Base-by-base conservation (phyloP, 2,888 invertebrate species). In the Cantharis rustica region DNA sequence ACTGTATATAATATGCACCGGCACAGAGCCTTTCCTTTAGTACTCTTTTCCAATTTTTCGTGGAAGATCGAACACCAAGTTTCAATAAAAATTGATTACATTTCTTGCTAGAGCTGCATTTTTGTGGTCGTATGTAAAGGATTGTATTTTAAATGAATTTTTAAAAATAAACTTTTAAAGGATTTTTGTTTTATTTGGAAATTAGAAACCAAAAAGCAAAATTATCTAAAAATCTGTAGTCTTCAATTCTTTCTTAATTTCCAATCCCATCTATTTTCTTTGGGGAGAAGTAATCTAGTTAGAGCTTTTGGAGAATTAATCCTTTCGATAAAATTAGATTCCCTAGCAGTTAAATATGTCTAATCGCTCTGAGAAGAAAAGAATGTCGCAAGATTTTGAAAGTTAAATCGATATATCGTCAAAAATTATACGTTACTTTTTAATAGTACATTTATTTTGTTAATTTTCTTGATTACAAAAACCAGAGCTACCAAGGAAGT, bases 401-500 rank as follows among this genome's bases (percentile, higher is more conserved):
- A n/a, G n/a, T 47, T 1, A n/a, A 47, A 47, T 47, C 47, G n/a
- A 47, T 47, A 47, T 9, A n/a, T 47, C 20, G 17, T 66, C n/a
- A 20, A 20, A 66, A 66, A 66, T 66, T 66, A 66, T 20, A 23
- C 64, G 64, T 20, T 66, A 10, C n/a, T n/a, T 20, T 23, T 66
- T 66, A 66, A 66, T 66, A 15, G 64, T 66, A 66, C 23, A 66
- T 66, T 66, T 23, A 66, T 66, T 66, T 66, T 20, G 64, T 66
- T 66, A 66, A 66, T 66, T 66, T 66, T 66, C n/a, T 66, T 66
- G 64, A 66, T 66, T 66, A 20, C 64, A n/a, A 16, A 66, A 66
- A 66, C 47, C 47, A 47, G 47, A 47, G n/a, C 47, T 47, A 66
- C 64, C 64, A 66, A 66, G 64, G 23, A 66, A 66, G 23, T 66